A percentile compares a stretch with the other conserved stretches of the same genome.
Conservation (phyloP, 2,113 vertebrate genomes). For the Numenius arquata region DNA sequence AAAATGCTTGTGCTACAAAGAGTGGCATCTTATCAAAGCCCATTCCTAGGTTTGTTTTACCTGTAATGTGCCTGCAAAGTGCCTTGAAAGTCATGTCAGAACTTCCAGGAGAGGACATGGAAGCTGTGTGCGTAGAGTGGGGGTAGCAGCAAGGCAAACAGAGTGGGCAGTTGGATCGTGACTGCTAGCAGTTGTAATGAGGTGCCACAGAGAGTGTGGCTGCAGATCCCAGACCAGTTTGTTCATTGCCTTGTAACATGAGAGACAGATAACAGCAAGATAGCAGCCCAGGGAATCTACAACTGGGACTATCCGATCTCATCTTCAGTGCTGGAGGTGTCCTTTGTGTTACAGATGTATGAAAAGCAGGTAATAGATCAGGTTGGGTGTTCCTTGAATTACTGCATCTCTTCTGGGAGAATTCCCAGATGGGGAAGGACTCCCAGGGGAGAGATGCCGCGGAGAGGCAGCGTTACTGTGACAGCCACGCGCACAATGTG, state of each 20-base stretch:
- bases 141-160: not conserved
- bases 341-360: not conserved
- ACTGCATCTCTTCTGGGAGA: not conserved
- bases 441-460: not conserved
- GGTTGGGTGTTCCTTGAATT: not conserved
- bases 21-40: not conserved
- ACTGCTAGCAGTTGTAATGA: not conserved
- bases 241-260: not conserved
- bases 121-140: not conserved
- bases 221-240: not conserved
- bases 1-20: not conserved
- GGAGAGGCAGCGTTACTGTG: not conserved
- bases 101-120: not conserved
- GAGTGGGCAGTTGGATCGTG: rapidly evolving
- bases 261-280: not conserved
- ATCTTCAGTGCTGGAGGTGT: not conserved
- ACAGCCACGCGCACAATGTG: not conserved
- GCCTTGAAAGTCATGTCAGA: not conserved
- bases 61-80: not conserved
- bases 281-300: not conserved
- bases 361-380: not conserved
- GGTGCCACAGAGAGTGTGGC: not conserved
- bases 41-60: not conserved
- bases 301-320: not conserved
- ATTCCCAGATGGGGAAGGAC: not conserved